phyloP scores from a whole-genome alignment of 2,113 vertebrate genomes.

The Chaetodon trifascialis region DNA sequence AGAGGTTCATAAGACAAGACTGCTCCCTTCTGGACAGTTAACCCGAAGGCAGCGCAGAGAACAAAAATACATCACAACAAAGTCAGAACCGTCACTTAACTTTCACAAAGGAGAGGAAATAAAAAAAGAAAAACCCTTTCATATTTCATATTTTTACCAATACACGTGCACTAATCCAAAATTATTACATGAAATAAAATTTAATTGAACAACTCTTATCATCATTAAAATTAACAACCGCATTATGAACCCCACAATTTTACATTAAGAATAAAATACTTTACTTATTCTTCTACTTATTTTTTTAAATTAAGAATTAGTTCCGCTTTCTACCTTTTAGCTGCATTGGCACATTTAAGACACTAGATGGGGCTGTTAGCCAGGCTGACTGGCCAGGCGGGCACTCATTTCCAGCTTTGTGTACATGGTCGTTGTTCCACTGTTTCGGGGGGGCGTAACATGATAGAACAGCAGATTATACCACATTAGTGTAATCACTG shows the following conservation, averaged over 20 bases:
- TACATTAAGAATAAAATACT: not conserved
- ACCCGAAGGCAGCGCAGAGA: slow-evolving; percentile 10
- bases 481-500: not conserved
- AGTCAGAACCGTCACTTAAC: not conserved
- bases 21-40: slow-evolving; percentile 68
- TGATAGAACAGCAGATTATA: not conserved
- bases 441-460: not conserved
- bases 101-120: not conserved
- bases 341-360: slow-evolving; percentile 5
- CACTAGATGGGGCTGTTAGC: slow-evolving; percentile 61
- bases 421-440: not conserved
- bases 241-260: not conserved
- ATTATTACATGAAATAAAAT: not conserved
- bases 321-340: not conserved
- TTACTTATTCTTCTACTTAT: not conserved
- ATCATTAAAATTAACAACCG: not conserved
- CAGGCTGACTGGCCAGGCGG: not conserved
- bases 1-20: slow-evolving; percentile 31
- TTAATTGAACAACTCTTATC: not conserved
- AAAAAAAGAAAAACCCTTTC: too few relatives aligned
- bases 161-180: not conserved
- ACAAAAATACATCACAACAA: not conserved
- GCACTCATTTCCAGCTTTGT: not conserved
- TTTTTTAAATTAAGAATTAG: too few relatives aligned
- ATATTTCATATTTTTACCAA: not conserved